A percentile compares a stretch with the other conserved stretches of the same genome.
Conservation (phyloP, 1,140 invertebrate species). For the Macrobrachium nipponense region DNA sequence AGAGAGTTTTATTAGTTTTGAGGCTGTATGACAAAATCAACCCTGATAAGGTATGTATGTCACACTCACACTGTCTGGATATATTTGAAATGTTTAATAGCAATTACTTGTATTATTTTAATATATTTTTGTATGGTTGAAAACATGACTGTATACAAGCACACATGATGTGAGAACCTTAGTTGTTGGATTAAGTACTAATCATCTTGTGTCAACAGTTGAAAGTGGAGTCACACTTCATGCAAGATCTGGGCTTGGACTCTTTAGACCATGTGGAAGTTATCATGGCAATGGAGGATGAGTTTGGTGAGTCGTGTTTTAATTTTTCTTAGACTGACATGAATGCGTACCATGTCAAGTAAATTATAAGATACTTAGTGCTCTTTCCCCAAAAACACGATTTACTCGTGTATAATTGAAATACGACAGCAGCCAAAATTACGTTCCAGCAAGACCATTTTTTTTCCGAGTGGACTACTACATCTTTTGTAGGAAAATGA, state of each 20-base stretch:
- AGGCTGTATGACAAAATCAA: conserved; percentile 97
- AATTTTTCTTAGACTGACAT: neutral
- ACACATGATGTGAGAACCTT: neutral
- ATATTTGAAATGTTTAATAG: neutral
- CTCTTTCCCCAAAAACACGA: too few species aligned
- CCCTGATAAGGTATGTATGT: conserved; percentile 89
- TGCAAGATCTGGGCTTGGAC: conserved; percentile 96
- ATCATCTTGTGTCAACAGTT: conserved; percentile 76
- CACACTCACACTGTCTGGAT: too few species aligned
- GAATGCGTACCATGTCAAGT: neutral
- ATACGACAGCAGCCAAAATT: too few species aligned
- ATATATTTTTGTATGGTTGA: neutral
- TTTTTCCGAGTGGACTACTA: too few species aligned
- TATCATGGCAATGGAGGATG: conserved; percentile 99
- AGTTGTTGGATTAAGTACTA: neutral
- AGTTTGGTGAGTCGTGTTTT: conserved; percentile 81
- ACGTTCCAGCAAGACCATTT: too few species aligned
- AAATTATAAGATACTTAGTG: too few species aligned
- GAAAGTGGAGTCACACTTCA: conserved; percentile 91
- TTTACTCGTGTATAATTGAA: too few species aligned
- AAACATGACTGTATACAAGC: neutral
- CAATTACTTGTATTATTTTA: neutral
- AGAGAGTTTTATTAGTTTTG: conserved; percentile 91
- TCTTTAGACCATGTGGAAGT: conserved; percentile 99
- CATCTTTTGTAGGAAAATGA: too few species aligned